Conservation (phyloP, 2,113 vertebrate genomes). For the Oreochromis niloticus region DNA sequence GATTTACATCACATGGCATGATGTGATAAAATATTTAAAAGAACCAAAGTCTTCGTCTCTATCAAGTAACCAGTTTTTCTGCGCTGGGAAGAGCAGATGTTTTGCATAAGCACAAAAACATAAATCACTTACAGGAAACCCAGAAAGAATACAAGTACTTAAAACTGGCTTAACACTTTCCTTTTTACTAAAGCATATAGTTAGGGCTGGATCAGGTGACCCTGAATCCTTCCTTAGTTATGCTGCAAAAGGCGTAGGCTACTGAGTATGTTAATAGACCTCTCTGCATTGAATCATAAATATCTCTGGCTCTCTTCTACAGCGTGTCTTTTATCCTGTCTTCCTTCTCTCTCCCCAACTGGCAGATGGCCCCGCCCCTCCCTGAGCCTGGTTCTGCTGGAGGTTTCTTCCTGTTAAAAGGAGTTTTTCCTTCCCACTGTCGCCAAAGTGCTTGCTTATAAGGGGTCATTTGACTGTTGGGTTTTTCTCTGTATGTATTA, state of each 20-base stretch:
- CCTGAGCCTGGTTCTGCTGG: fast-evolving
- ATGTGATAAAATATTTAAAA: background rate
- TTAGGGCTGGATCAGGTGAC: background rate
- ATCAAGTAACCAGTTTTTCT: background rate
- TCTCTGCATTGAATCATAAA: background rate
- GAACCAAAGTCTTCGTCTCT: background rate
- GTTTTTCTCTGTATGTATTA: background rate
- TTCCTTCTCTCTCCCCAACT: fast-evolving
- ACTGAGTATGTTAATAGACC: fast-evolving
- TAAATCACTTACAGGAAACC: background rate
- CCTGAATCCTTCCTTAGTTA: too few species aligned
- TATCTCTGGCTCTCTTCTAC: background rate
- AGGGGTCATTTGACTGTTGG: fast-evolving
- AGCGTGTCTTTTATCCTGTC: background rate
- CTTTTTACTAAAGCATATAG: background rate
- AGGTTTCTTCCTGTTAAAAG: background rate
- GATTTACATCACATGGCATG: background rate
- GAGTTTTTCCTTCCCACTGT: background rate
- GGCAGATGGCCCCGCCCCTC: background rate
- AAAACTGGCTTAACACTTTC: background rate
- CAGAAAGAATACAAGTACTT: fast-evolving
- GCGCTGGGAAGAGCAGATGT: background rate
- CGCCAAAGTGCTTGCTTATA: fast-evolving
- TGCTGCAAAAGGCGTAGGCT: too few species aligned
- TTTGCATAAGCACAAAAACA: background rate